A percentile compares a stretch with the other conserved stretches of the same genome.
Conservation (phyloP, 2,113 vertebrate genomes). For the Halcyon senegalensis region DNA sequence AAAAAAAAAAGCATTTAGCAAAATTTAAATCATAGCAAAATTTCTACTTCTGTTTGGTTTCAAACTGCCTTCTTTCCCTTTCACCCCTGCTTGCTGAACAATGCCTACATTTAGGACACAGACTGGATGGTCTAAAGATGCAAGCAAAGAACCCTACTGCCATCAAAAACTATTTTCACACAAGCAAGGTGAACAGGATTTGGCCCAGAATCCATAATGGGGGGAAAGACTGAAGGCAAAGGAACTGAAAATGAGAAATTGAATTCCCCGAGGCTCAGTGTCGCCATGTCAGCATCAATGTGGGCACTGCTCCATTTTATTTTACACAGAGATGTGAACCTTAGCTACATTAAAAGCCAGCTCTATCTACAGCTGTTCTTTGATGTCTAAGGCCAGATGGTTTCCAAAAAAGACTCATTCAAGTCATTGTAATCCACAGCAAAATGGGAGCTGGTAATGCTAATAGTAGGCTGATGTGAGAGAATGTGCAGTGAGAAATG, state of each 20-base stretch:
- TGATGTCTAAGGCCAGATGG: slow-evolving; percentile 57
- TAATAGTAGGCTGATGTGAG: background rate
- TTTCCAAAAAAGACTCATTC: slow-evolving; percentile 24
- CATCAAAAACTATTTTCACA: background rate
- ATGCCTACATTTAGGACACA: background rate
- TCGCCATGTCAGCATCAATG: background rate
- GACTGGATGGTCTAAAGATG: background rate
- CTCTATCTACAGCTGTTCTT: slow-evolving; percentile 54
- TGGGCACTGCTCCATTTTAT: background rate
- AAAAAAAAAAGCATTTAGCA: background rate
- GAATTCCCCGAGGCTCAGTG: background rate
- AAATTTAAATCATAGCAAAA: background rate
- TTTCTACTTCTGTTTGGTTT: background rate
- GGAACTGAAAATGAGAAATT: background rate
- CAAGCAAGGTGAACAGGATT: background rate
- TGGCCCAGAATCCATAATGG: background rate
- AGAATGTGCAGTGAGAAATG: background rate
- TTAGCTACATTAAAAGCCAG: background rate
- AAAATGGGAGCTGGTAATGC: background rate
- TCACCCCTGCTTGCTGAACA: background rate
- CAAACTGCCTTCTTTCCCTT: background rate
- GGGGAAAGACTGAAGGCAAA: background rate
- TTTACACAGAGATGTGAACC: background rate
- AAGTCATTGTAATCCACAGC: background rate
- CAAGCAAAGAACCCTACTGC: background rate